A percentile compares a stretch with the other conserved stretches of the same genome.
phyloP scores from a whole-genome alignment of 2,113 vertebrate genomes.

The Stomatorhinus ivindoensis region DNA sequence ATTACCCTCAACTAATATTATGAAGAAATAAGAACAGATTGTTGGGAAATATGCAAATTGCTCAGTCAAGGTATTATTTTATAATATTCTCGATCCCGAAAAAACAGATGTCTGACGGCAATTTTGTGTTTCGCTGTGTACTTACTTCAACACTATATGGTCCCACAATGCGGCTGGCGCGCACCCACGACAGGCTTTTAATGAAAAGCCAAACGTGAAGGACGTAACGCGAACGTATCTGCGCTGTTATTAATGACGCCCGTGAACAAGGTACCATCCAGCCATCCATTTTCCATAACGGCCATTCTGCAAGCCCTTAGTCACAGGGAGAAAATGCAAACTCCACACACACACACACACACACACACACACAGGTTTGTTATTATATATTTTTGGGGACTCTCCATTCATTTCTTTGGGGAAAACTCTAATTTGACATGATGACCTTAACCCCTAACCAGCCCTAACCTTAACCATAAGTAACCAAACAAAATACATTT shows the following conservation, averaged over 20 bases:
- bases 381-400: background rate
- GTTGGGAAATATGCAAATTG: slow-evolving; percentile 6
- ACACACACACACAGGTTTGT: background rate
- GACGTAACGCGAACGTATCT: background rate
- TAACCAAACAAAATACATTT: too few species aligned
- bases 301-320: background rate
- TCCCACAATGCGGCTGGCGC: background rate
- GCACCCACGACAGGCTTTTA: background rate
- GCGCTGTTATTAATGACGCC: background rate
- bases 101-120: background rate
- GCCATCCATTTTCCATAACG: background rate
- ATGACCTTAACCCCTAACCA: background rate
- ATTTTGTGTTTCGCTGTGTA: background rate
- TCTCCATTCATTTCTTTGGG: background rate
- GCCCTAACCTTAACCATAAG: background rate
- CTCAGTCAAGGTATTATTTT: background rate
- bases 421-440: background rate
- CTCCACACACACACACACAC: background rate
- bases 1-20: slow-evolving; percentile 5
- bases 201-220: background rate
- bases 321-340: background rate
- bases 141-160: background rate
- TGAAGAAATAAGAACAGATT: slow-evolving; percentile 5
- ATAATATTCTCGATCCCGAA: background rate
- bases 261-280: background rate